Percentiles rank a stretch among this genome's conserved stretches.
These are phyloP conservation scores for Cryptomyrus ogoouensis DNA, from an alignment of 2,113 vertebrate species.

Conservation along the genomic window DNA sequence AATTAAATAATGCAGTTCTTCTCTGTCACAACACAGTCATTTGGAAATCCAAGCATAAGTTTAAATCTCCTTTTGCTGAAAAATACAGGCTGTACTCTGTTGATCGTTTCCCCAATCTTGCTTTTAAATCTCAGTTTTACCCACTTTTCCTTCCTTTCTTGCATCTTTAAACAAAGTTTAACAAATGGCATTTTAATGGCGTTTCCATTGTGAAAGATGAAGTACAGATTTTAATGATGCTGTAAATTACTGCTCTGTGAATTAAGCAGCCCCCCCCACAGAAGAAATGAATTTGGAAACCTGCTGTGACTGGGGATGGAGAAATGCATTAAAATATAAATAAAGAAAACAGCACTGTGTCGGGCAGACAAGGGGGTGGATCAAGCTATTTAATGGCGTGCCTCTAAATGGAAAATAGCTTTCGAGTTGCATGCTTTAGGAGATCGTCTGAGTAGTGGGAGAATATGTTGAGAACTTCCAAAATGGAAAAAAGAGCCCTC, in stretches of 20 bases:
- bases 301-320: slow-evolving; percentile 21
- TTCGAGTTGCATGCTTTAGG: neutral
- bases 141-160: neutral
- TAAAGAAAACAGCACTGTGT: slow-evolving; percentile 17
- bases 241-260: neutral
- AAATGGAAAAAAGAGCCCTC: slow-evolving; percentile 11
- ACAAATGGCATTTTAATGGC: neutral
- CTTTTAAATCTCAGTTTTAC: neutral
- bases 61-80: neutral
- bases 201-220: neutral
- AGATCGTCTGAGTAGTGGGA: neutral
- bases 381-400: neutral
- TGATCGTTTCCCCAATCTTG: neutral
- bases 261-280: slow-evolving; percentile 12
- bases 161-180: neutral
- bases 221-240: neutral
- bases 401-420: slow-evolving; percentile 18
- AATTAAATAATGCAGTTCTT: neutral
- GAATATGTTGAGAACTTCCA: neutral
- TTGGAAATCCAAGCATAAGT: neutral
- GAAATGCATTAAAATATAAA: slow-evolving; percentile 21
- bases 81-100: neutral
- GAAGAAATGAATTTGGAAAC: slow-evolving; percentile 30
- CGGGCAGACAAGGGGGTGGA: slow-evolving; percentile 27
- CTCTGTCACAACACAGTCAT: neutral